A percentile compares a stretch with the other conserved stretches of the same genome.
phyloP scores from a whole-genome alignment of 2,797 vertebrate species.

The Orestias chungarensis region DNA sequence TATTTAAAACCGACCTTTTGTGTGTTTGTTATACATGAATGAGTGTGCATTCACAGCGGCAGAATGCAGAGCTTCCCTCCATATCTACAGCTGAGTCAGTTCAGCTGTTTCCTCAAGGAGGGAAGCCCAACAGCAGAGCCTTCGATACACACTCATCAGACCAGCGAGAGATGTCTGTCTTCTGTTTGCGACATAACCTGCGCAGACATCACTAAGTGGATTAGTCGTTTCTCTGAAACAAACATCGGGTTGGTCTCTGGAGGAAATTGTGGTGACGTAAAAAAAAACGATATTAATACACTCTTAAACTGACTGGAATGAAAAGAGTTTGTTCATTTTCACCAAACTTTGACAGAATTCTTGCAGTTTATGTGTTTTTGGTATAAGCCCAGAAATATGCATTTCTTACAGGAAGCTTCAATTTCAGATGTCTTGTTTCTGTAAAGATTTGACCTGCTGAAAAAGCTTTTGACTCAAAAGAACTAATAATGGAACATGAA shows the following conservation, averaged over 20 bases:
- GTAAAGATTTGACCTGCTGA: not conserved
- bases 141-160: constrained; percentile 61
- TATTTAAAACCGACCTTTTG: constrained; percentile 72
- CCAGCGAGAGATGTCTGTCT: constrained; percentile 8
- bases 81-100: constrained; percentile 49
- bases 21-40: constrained; percentile 46
- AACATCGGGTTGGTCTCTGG: not conserved
- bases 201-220: not conserved
- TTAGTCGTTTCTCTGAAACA: not conserved
- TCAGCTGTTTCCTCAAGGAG: constrained; percentile 47
- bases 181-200: too few species aligned
- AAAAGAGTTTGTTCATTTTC: not conserved
- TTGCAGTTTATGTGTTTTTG: not conserved
- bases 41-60: constrained; percentile 47
- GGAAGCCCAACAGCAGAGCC: constrained; percentile 53
- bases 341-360: not conserved
- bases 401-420: too few species aligned
- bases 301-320: too few species aligned
- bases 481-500: not conserved
- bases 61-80: constrained; percentile 63
- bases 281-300: not conserved
- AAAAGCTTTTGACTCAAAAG: not conserved
- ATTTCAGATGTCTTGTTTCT: not conserved
- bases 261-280: too few species aligned
- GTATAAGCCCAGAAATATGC: not conserved